Base-by-base conservation (phyloP, 1,140 invertebrate genomes). In the Nymphalis io region DNA sequence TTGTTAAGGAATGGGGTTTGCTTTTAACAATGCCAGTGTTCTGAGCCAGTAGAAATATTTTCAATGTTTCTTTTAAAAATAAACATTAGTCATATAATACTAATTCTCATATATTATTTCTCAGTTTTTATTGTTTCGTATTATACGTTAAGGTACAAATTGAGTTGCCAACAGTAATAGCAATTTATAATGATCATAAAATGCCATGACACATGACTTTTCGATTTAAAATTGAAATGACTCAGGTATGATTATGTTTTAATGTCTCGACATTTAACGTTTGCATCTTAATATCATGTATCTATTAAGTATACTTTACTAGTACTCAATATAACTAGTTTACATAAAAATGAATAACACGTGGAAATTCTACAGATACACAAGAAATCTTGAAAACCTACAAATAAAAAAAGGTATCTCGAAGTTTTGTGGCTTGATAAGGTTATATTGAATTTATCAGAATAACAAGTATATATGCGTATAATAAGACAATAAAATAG, bases 141-240 rank as follows among this genome's bases (percentile, higher is more conserved):
- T 46, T n/a, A 16, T 51, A n/a, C 46, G n/a, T 51, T 51, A n/a
- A n/a, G n/a, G n/a, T 51, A 51, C 46, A 51, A 51, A 51, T 51
- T 51, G 46, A 18, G 12, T 8, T 18, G 16, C 46, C 16, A 20
- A 51, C 20, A 51, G 46, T 6, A 12, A 16, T 5, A n/a, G 44
- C 15, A 16, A 33, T 33, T 33, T n/a, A 8, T n/a, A 55, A 21
- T 46, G 60, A 33, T 51, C 20, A 63, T 51, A 63, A 68, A 68
- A 68, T 68, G 65, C 38, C 65, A 68, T 53, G 60, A 63, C 60
- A 51, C n/a, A 51, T 51, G 58, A 51, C 65, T 60, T 68, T 60
- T 68, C 33, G 18, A 60, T 39, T 63, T 63, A 27, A 63, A 63
- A 63, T 63, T 63, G 27, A 51, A 55, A 63, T 63, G 46, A 38